Percentiles rank a stretch among this genome's conserved stretches.
phyloP scores from a whole-genome alignment of 1,140 invertebrate species.

The Drosophila nigromelanica region DNA sequence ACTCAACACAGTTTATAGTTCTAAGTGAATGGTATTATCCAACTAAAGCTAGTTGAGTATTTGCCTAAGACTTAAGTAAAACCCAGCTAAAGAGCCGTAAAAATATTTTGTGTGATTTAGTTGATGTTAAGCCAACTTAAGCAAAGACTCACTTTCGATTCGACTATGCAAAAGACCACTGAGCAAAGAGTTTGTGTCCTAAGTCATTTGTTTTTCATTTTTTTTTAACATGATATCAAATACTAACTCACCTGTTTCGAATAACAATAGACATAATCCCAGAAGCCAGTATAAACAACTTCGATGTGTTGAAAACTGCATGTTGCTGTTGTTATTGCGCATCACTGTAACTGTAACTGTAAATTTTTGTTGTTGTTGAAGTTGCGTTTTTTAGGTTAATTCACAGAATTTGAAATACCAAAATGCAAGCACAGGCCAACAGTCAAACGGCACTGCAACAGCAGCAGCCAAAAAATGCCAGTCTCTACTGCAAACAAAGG shows the following conservation, averaged over 20 bases:
- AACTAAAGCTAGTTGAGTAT: neutral
- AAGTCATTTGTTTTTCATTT: conserved; percentile 23
- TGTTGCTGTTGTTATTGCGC: conserved; percentile 60
- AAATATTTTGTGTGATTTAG: conserved; percentile 17
- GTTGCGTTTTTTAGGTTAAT: conserved; percentile 63
- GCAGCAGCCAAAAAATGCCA: conserved; percentile 49
- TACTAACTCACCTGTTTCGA: conserved; percentile 60
- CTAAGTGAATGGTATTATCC: neutral
- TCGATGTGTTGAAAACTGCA: conserved; percentile 63
- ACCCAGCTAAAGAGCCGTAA: conserved; percentile 12
- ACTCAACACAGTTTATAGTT: neutral
- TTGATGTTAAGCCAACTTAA: neutral
- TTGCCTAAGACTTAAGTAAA: conserved; percentile 6
- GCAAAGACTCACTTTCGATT: neutral
- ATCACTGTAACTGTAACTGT: conserved; percentile 72
- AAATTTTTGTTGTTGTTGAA: conserved; percentile 65
- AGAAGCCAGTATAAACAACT: conserved; percentile 62
- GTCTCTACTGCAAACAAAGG: conserved; percentile 64
- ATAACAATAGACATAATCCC: conserved; percentile 66
- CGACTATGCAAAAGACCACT: neutral
- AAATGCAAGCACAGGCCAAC: conserved; percentile 38
- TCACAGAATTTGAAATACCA: conserved; percentile 71
- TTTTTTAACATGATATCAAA: conserved; percentile 10
- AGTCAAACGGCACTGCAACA: conserved; percentile 28
- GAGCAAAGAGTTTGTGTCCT: conserved; percentile 23